phyloP scores from a whole-genome alignment of 2,888 invertebrate genomes.

The Petrolisthes manimaculis region DNA sequence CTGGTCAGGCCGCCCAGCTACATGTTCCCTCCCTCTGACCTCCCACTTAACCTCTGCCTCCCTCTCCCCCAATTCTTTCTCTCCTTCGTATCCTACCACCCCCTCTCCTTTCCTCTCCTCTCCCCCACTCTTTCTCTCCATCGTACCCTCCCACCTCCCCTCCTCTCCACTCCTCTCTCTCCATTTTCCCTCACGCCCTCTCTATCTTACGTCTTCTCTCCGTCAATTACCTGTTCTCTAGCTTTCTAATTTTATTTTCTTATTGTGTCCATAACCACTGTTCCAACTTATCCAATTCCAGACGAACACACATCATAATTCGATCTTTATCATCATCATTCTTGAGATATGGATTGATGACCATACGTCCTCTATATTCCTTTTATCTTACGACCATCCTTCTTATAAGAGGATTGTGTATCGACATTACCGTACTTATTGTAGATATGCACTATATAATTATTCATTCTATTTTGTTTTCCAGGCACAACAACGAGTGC shows the following conservation, averaged over 20 bases:
- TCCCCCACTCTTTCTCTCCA: slow-evolving; percentile 7
- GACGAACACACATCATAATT: neutral
- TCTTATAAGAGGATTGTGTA: too few species aligned
- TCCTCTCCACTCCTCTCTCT: neutral
- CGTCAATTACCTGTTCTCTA: neutral
- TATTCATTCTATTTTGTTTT: too few species aligned
- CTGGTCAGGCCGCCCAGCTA: slow-evolving; percentile 6
- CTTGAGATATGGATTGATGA: too few species aligned
- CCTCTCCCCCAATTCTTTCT: neutral
- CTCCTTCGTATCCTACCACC: neutral
- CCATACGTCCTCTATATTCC: too few species aligned
- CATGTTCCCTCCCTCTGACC: slow-evolving; percentile 37
- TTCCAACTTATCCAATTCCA: neutral
- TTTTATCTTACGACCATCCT: too few species aligned
- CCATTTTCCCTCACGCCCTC: neutral
- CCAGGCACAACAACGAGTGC: too few species aligned
- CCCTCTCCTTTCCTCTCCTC: neutral
- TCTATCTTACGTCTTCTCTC: neutral
- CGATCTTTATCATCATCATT: neutral
- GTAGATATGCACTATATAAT: too few species aligned
- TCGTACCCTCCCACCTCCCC: slow-evolving; percentile 21
- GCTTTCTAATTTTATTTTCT: neutral
- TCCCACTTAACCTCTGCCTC: slow-evolving; percentile 22
- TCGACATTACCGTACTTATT: too few species aligned
- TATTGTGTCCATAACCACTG: neutral